Percentiles rank a stretch among this genome's conserved stretches.
Conservation (phyloP, 2,888 invertebrate genomes). For the Ectemnius continuus region DNA sequence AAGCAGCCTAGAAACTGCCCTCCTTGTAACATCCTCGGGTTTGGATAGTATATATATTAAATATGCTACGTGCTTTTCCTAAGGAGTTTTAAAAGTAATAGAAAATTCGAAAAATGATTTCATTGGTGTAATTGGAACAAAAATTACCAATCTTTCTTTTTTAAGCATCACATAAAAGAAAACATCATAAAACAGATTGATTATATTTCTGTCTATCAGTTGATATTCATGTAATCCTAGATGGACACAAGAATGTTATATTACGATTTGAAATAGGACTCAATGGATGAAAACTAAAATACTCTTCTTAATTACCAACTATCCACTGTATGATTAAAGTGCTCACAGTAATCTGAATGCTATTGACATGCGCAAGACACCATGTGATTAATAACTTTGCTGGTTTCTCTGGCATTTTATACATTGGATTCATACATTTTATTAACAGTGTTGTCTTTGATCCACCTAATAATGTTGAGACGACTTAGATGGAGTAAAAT, state of each 20-base stretch:
- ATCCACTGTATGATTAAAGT: conserved; percentile 68
- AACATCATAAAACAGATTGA: conserved; percentile 69
- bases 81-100: neutral
- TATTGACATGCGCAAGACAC: conserved; percentile 56
- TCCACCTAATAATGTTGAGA: conserved; percentile 50
- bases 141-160: conserved; percentile 64
- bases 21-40: conserved; percentile 74
- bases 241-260: conserved; percentile 17
- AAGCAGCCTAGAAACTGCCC: conserved; percentile 68
- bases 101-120: neutral
- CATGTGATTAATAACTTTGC: conserved; percentile 63
- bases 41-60: conserved; percentile 71
- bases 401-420: conserved; percentile 50
- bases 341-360: conserved; percentile 59
- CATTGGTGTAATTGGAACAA: neutral
- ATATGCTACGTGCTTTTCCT: conserved; percentile 67
- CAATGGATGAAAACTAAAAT: neutral
- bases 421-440: conserved; percentile 70
- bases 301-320: conserved; percentile 52
- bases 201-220: conserved; percentile 63
- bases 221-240: conserved; percentile 69
- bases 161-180: conserved; percentile 68
- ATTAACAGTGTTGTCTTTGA: conserved; percentile 58
- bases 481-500: no score
- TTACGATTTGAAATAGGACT: neutral